A percentile compares a stretch with the other conserved stretches of the same genome.
Conservation (phyloP, 2,888 invertebrate species). For the Conistra vaccinii region DNA sequence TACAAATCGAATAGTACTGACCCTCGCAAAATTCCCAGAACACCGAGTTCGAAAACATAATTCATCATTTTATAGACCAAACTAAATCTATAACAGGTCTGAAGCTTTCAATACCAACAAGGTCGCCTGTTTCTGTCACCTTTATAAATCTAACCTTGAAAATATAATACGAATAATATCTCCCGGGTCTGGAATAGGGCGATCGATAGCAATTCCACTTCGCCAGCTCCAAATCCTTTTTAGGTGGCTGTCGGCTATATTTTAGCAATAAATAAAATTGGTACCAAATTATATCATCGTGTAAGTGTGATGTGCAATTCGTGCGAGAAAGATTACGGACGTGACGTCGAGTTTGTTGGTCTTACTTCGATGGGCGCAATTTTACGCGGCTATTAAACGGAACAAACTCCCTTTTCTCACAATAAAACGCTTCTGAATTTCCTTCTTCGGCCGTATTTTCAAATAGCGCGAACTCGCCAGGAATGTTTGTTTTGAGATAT, state of each 20-base stretch:
- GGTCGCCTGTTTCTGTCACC: constrained; percentile 31
- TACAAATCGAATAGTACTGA: not conserved
- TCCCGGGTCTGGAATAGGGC: constrained; percentile 30
- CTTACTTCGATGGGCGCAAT: constrained; percentile 75
- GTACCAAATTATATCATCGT: constrained; percentile 74
- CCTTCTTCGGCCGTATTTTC: constrained; percentile 77
- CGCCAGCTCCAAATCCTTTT: constrained; percentile 63
- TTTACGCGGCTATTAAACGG: constrained; percentile 80
- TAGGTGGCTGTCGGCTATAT: constrained; percentile 64
- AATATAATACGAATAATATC: constrained; percentile 58
- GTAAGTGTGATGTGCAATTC: constrained; percentile 73
- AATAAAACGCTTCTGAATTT: constrained; percentile 81
- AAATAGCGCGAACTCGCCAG: constrained; percentile 75
- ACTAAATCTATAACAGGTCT: constrained; percentile 32
- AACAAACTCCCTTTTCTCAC: constrained; percentile 75
- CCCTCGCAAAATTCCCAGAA: not conserved
- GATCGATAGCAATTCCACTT: constrained; percentile 66
- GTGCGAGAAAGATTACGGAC: constrained; percentile 83
- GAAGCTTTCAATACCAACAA: constrained; percentile 35
- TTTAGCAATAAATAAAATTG: constrained; percentile 70
- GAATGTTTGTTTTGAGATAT: constrained; percentile 84
- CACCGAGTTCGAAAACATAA: constrained; percentile 8
- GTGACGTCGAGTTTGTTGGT: constrained; percentile 73
- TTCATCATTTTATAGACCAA: constrained; percentile 20
- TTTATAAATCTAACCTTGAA: constrained; percentile 55